Percentiles rank a stretch among this genome's conserved stretches.
Conservation (phyloP, 2,888 invertebrate genomes). For the Deilephila elpenor region DNA sequence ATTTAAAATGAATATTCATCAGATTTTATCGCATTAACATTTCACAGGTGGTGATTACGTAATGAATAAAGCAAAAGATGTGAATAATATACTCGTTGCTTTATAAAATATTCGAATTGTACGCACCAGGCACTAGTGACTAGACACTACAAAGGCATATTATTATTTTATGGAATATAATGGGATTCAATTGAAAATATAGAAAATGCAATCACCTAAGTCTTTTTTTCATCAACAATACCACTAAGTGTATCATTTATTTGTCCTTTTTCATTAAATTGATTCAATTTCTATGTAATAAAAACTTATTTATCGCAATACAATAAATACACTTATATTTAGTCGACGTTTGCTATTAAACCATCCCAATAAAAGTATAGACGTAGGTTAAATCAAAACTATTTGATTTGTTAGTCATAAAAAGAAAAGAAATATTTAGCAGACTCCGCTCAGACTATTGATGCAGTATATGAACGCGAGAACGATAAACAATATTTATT, state of each 20-base stretch:
- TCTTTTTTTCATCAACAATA: no score
- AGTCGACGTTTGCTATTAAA: neutral
- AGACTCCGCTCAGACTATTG: neutral
- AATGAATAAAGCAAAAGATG: neutral
- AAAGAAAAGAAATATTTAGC: neutral
- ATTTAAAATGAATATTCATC: slow-evolving; percentile 21
- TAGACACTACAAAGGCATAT: no score
- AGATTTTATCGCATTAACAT: slow-evolving; percentile 18
- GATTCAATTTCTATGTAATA: neutral
- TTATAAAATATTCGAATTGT: no score
- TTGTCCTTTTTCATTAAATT: neutral
- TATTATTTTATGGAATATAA: no score
- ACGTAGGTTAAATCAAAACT: neutral
- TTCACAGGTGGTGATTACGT: slow-evolving; percentile 15
- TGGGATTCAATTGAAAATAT: no score
- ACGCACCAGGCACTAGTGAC: no score
- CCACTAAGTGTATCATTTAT: no score
- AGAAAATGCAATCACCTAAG: no score
- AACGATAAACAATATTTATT: neutral
- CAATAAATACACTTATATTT: neutral
- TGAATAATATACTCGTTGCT: neutral
- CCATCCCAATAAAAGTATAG: neutral
- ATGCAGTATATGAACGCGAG: neutral
- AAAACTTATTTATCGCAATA: neutral
- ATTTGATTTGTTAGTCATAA: slow-evolving; percentile 6